Evolutionary conservation across 2,113 vertebrate species (phyloP), one percentile per base, ranked within the genome.

Genomic region (Halichoeres trimaculatus): DNA sequence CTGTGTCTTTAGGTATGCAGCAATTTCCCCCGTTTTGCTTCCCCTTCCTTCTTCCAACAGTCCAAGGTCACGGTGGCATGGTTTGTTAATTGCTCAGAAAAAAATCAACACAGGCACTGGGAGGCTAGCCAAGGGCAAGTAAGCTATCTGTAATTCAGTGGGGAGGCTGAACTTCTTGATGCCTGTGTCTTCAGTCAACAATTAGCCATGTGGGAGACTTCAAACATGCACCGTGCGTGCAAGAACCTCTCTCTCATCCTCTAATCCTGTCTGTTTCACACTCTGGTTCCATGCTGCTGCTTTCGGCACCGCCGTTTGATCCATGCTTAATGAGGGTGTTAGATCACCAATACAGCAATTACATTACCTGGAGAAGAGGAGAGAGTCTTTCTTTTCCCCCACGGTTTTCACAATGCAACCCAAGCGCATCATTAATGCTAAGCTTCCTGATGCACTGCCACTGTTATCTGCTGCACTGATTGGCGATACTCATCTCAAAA

Each of bases 291-390:
- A 50, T 69, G 71, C 84, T n/a, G 52, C 78, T 68, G 70, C 59
- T 72, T 85, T 38, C 80, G 80, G 60, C 60, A 61, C 70, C 57
- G 48, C 71, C 38, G 68, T 92, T 90, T 93, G 91, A 92, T 93
- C 90, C 83, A 72, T 74, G 67, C 67, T 83, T 91, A 91, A 92
- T 89, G 87, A 90, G 89, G 75, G 66, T 75, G 80, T 90, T 89
- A 88, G 88, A 89, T 89, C 86, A 77, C 78, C 90, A 88, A 76
- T 84, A 84, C 51, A 68, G 84, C 78, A 85, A 86, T 90, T 87
- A 71, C 80, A 82, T 80, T 89, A 91, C 86, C 88, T 89, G 86
- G 55, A 82, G 83, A 84, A 65, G 43, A 45, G 43, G 43, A 17
- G 17, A 45, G 70, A 72, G 52, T 65, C 59, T 50, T 81, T 47